phyloP scores from a whole-genome alignment of 1,140 invertebrate species.

The Diuraphis noxia region DNA sequence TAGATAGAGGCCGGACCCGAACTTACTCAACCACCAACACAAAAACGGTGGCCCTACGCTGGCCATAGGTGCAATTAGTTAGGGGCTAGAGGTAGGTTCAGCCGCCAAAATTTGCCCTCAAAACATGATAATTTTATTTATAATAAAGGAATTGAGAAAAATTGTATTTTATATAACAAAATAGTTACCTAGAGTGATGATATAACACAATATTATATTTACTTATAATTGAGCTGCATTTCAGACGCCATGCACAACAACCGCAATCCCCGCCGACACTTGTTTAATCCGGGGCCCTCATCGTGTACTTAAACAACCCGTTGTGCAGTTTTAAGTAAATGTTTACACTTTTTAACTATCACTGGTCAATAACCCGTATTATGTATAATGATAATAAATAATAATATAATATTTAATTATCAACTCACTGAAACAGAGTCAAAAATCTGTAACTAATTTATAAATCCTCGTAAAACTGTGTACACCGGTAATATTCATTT shows the following conservation, averaged over 20 bases:
- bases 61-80: too few species aligned
- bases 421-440: slow-evolving; percentile 35
- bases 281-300: not conserved
- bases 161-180: too few species aligned
- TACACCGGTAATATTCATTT: not conserved
- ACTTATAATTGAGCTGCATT: too few species aligned
- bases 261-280: not conserved
- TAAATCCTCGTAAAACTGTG: slow-evolving; percentile 1
- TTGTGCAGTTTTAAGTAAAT: slow-evolving; percentile 6
- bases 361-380: not conserved
- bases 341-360: slow-evolving; percentile 33
- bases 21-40: too few species aligned
- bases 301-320: not conserved
- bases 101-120: too few species aligned
- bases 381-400: not conserved
- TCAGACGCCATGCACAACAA: not conserved
- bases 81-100: too few species aligned
- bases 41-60: too few species aligned
- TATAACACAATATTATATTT: too few species aligned
- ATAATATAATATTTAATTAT: not conserved
- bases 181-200: too few species aligned
- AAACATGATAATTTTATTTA: too few species aligned
- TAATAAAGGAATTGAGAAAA: too few species aligned
- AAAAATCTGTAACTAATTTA: slow-evolving; percentile 38
- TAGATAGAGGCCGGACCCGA: too few species aligned